phyloP scores from a whole-genome alignment of 1,140 invertebrate genomes.

The Coboldia fuscipes region DNA sequence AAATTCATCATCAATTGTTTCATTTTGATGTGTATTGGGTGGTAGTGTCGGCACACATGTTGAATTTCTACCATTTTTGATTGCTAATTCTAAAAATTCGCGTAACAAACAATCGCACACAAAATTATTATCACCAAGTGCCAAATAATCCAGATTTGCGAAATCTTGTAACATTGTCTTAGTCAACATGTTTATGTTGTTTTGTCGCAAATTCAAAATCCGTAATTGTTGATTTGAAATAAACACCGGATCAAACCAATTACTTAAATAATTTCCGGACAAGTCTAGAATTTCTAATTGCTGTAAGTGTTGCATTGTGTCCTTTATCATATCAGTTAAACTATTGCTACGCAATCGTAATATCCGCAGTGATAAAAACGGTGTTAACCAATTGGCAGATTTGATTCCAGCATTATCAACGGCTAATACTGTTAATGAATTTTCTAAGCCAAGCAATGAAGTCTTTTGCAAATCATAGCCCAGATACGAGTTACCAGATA shows the following conservation, averaged over 20 bases:
- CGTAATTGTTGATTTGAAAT: constrained; percentile 17
- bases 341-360: constrained; percentile 24
- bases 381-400: constrained; percentile 15
- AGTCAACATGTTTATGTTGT: constrained; percentile 28
- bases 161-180: constrained; percentile 24
- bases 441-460: constrained; percentile 19
- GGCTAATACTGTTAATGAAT: constrained; percentile 23
- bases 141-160: constrained; percentile 15
- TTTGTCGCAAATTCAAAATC: constrained; percentile 22
- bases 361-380: constrained; percentile 20
- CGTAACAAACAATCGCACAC: constrained; percentile 26
- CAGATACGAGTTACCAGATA: constrained; percentile 25
- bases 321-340: constrained; percentile 13
- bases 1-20: constrained; percentile 4
- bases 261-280: constrained; percentile 23
- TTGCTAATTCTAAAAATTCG: constrained; percentile 23
- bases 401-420: constrained; percentile 21
- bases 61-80: constrained; percentile 9
- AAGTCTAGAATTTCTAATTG: constrained; percentile 26
- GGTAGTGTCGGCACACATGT: neutral
- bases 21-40: constrained; percentile 3
- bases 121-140: constrained; percentile 25
- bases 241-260: constrained; percentile 24
- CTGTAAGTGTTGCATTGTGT: constrained; percentile 11
- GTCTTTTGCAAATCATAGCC: constrained; percentile 12